Base-by-base conservation (phyloP, 1,140 invertebrate genomes). In the Colletes latitarsis region DNA sequence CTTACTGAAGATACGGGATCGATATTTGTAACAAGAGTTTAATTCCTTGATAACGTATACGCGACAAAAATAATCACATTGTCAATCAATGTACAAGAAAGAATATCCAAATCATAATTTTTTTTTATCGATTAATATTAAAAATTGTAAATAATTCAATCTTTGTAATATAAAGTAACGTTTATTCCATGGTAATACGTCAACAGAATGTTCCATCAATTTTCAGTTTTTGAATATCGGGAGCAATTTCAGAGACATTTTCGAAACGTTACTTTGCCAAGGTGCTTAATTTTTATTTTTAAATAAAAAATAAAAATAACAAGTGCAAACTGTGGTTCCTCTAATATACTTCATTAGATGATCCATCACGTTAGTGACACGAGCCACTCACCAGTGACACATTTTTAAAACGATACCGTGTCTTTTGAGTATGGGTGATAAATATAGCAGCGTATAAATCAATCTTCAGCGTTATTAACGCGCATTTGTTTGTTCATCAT, bases 401-500 rank as follows among this genome's bases (percentile, higher is more conserved):
- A 53, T 21, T 78, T 63, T 78, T n/a, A 71, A 53, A 39, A 39
- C 2, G n/a, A 53, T 63, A 43, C 39, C 57, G 39, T 19, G 58
- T 41, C 60, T 76, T 55, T 39, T 17, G 68, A 70, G 10, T 69
- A 62, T 46, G 9, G 43, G n/a, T 63, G 58, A 78, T 70, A 72
- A 78, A 62, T 78, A 72, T 71, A 78, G 41, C 46, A 49, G 15
- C 15, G 58, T 41, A 39, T 60, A 78, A 72, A 78, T 78, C 69
- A 78, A 78, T 78, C 67, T 78, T 78, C 76, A 8, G n/a, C 52
- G 17, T 55, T 78, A 78, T 78, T 72, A 72, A 78, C 69, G 30
- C 52, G 52, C 55, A 52, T 6, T 41, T 55, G 52, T 52, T 57
- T 30, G 30, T 53, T 55, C 49, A 4, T 78, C 63, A 46, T 14